Conservation (phyloP, 2,888 invertebrate genomes). For the Melinopterus prodromus region DNA sequence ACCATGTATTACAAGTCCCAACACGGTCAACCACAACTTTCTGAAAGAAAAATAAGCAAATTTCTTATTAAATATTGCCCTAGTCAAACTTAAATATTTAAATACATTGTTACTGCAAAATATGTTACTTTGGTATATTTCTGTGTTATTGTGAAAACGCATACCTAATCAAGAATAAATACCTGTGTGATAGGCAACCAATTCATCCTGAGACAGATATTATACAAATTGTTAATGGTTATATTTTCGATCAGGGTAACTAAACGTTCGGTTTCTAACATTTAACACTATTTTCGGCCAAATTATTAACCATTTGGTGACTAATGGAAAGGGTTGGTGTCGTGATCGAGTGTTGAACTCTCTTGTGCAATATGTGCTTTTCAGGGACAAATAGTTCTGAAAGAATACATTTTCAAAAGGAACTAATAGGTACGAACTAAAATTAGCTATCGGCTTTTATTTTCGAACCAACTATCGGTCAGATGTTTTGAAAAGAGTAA, state of each 20-base stretch:
- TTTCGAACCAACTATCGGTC: too few species aligned
- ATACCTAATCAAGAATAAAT: not conserved
- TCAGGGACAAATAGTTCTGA: not conserved
- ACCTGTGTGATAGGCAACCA: conserved; percentile 8
- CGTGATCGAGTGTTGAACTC: too few species aligned
- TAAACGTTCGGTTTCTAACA: too few species aligned
- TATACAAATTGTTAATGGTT: too few species aligned
- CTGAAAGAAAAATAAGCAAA: conserved; percentile 59
- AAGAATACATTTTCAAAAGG: not conserved
- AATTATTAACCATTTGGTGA: not conserved
- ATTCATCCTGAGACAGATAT: not conserved
- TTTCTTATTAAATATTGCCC: conserved; percentile 5
- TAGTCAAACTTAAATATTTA: too few species aligned
- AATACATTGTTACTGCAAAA: too few species aligned
- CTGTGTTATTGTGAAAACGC: not conserved
- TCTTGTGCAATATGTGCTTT: too few species aligned
- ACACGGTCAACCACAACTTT: conserved; percentile 71
- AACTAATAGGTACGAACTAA: not conserved
- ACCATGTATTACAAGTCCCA: conserved; percentile 80
- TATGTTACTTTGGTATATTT: not conserved
- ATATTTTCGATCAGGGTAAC: too few species aligned
- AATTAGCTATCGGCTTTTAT: too few species aligned
- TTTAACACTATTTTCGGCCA: too few species aligned
- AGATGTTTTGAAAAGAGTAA: too few species aligned
- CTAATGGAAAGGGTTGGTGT: too few species aligned